These are phyloP conservation scores for Seladonia tumulorum DNA, from an alignment of 2,888 invertebrate species.

Conservation along the genomic window DNA sequence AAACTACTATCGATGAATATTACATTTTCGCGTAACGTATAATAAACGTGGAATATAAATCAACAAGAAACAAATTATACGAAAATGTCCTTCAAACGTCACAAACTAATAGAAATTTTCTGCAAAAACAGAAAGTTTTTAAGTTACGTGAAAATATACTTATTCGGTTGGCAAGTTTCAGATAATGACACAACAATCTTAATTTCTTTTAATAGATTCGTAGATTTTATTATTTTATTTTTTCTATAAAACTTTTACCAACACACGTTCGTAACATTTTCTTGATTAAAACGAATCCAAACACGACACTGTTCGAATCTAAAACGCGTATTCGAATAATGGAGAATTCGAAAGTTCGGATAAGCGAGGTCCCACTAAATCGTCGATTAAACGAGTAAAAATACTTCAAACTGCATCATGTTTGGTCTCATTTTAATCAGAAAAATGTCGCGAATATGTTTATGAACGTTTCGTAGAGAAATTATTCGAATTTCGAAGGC, in stretches of 20 bases:
- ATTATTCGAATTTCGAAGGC: neutral
- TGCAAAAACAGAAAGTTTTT: too few relatives aligned
- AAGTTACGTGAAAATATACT: too few relatives aligned
- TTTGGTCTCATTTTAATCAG: neutral
- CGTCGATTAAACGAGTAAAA: neutral
- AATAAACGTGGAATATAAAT: neutral
- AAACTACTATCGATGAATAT: neutral
- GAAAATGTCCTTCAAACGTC: neutral
- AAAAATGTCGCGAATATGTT: neutral
- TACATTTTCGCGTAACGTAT: neutral
- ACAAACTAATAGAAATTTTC: too few relatives aligned
- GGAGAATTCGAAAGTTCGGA: neutral
- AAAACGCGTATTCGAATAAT: too few relatives aligned
- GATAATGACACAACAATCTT: neutral
- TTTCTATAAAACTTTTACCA: neutral
- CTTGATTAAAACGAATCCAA: neutral
- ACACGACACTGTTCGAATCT: neutral
- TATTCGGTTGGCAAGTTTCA: neutral
- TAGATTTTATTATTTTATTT: too few relatives aligned
- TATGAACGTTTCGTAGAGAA: neutral
- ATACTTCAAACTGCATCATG: neutral
- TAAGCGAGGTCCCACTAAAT: too few relatives aligned
- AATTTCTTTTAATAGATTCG: neutral
- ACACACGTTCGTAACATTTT: too few relatives aligned
- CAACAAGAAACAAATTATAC: neutral